phyloP scores from a whole-genome alignment of 2,888 invertebrate genomes.

The Cosmopolites sordidus region DNA sequence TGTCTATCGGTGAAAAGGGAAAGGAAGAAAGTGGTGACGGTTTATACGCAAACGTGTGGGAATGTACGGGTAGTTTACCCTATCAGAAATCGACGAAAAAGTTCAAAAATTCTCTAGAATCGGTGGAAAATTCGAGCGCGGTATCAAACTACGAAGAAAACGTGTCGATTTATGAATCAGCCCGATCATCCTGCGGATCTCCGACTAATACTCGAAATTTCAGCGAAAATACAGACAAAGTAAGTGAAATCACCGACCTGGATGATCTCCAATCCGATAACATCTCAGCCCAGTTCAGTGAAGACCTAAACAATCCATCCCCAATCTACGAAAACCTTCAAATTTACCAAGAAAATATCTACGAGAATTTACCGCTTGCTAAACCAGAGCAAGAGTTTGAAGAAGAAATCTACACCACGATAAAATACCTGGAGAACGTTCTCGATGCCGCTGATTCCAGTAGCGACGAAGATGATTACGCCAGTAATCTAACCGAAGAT shows the following conservation, averaged over 20 bases:
- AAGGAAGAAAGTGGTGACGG: conserved; percentile 20
- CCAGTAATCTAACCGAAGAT: not conserved
- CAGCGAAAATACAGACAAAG: not conserved
- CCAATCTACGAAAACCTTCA: conserved; percentile 20
- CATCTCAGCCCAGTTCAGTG: too few relatives aligned
- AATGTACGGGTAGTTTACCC: conserved; percentile 6
- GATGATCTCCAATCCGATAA: conserved; percentile 1
- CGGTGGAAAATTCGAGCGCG: conserved; percentile 14
- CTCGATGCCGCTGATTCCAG: conserved; percentile 10
- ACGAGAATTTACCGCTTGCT: not conserved
- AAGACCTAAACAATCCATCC: not conserved
- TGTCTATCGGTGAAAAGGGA: conserved; percentile 19
- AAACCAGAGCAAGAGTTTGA: not conserved
- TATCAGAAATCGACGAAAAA: not conserved
- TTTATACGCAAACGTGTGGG: conserved; percentile 23
- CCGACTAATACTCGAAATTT: not conserved
- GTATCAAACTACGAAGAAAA: conserved; percentile 7
- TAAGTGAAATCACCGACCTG: conserved; percentile 7
- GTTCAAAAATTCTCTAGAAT: conserved; percentile 14
- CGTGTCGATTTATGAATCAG: not conserved
- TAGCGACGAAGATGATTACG: conserved; percentile 14
- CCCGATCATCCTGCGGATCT: not conserved
- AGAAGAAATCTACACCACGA: conserved; percentile 17
- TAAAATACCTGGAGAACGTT: conserved; percentile 20
- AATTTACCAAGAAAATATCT: not conserved